A percentile compares a stretch with the other conserved stretches of the same genome.
phyloP scores from a whole-genome alignment of 2,797 vertebrate species.

The Gallinago stenura region DNA sequence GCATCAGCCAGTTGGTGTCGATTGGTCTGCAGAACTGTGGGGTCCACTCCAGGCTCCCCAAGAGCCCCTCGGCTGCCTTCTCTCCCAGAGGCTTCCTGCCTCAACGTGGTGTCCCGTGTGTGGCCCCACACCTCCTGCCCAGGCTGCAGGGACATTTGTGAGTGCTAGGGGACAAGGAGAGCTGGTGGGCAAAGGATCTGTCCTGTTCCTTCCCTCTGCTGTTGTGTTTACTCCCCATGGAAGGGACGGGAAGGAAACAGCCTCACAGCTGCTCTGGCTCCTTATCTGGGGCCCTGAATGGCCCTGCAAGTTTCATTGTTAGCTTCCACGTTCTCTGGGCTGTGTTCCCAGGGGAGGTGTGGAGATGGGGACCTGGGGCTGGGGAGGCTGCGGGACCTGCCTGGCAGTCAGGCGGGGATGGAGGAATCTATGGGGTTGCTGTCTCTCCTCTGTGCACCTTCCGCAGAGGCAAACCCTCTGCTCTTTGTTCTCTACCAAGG shows the following conservation, averaged over 20 bases:
- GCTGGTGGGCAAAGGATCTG: background rate
- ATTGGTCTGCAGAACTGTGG: background rate
- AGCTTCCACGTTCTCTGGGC: background rate
- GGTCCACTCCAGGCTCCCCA: background rate
- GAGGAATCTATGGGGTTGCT: background rate
- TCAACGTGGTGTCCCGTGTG: background rate
- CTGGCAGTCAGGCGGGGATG: background rate
- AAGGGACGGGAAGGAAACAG: conserved; percentile 64
- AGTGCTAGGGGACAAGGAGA: background rate
- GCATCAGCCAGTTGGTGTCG: rapidly evolving
- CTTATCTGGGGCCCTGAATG: conserved; percentile 35
- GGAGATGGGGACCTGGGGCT: background rate
- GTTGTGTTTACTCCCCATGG: conserved; percentile 44
- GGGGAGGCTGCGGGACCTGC: background rate
- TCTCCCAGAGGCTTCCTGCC: background rate
- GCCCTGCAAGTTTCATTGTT: conserved; percentile 40
- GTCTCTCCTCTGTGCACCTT: rapidly evolving
- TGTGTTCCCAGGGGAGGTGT: background rate
- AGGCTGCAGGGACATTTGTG: background rate
- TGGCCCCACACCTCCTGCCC: background rate
- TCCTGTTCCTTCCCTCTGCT: background rate
- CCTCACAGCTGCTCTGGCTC: background rate
- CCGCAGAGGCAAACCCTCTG: background rate
- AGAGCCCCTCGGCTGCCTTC: background rate
- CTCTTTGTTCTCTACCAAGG: background rate